A percentile compares a stretch with the other conserved stretches of the same genome.
Evolutionary conservation across 1,140 invertebrate species (phyloP).

Genomic region (Drosophila chauvacae): DNA sequence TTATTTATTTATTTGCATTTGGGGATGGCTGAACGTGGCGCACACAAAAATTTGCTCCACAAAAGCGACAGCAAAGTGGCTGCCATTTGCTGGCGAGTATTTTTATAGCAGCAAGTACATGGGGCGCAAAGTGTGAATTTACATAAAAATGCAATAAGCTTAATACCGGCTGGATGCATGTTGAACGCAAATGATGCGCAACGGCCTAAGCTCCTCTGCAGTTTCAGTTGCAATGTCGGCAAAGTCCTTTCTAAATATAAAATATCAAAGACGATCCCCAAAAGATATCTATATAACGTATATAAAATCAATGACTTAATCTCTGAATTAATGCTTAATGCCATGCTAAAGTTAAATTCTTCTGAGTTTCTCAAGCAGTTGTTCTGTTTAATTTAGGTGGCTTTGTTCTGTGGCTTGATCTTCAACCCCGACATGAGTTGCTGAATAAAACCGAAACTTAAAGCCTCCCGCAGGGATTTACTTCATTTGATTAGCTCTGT

Average conservation of each 20-base stretch:
- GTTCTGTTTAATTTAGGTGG: background rate
- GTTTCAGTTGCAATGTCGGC: background rate
- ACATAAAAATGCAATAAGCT: slow-evolving; percentile 76
- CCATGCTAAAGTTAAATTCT: background rate
- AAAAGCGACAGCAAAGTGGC: slow-evolving; percentile 61
- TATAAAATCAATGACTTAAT: background rate
- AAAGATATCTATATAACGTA: background rate
- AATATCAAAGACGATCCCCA: background rate
- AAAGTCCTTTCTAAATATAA: background rate
- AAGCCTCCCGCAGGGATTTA: slow-evolving; percentile 23
- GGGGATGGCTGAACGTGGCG: slow-evolving; percentile 44
- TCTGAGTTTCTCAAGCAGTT: background rate
- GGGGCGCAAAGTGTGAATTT: slow-evolving; percentile 64
- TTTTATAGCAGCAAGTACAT: slow-evolving; percentile 56
- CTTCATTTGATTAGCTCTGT: slow-evolving; percentile 47
- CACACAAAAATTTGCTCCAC: slow-evolving; percentile 61
- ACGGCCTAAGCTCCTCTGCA: slow-evolving; percentile 15
- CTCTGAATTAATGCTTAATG: background rate
- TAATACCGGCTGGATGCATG: slow-evolving; percentile 36
- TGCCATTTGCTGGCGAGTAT: slow-evolving; percentile 65
- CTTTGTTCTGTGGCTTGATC: background rate
- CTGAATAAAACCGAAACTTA: slow-evolving; percentile 24
- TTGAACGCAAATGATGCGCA: slow-evolving; percentile 35
- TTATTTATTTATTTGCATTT: slow-evolving; percentile 73
- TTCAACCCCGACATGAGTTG: background rate